These are phyloP conservation scores for Oscheius sp. DNA, from an alignment of 2,888 invertebrate genomes.

Conservation along the genomic window DNA sequence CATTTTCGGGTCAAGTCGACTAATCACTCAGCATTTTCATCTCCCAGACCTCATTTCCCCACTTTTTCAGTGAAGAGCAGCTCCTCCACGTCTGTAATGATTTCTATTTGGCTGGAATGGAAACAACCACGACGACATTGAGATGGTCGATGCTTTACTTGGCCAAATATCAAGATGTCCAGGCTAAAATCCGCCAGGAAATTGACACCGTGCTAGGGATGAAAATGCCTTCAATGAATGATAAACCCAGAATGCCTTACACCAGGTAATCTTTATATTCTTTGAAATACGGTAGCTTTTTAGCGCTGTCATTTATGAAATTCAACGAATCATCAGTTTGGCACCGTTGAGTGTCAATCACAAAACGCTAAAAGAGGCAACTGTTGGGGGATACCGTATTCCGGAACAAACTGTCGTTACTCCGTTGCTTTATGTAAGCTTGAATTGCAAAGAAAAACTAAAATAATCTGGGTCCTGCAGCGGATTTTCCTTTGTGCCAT, in stretches of 20 bases:
- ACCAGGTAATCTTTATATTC: slow-evolving; percentile 18
- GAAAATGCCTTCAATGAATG: slow-evolving; percentile 42
- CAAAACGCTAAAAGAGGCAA: slow-evolving; percentile 14
- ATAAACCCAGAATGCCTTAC: slow-evolving; percentile 45
- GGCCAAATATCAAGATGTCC: slow-evolving; percentile 53
- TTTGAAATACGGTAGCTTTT: not conserved
- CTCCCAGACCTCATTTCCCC: not conserved
- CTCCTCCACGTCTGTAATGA: slow-evolving; percentile 40
- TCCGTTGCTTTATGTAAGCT: slow-evolving; percentile 22
- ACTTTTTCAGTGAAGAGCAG: slow-evolving; percentile 19
- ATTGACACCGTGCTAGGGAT: slow-evolving; percentile 41
- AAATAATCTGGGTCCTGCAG: too few species aligned
- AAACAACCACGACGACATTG: slow-evolving; percentile 57
- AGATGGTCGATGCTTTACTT: slow-evolving; percentile 54
- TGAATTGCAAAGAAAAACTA: too few species aligned
- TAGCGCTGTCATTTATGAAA: slow-evolving; percentile 43
- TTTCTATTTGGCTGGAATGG: slow-evolving; percentile 64
- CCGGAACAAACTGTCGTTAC: slow-evolving; percentile 39
- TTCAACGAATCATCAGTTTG: slow-evolving; percentile 47
- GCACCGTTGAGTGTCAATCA: slow-evolving; percentile 40
- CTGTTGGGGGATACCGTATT: slow-evolving; percentile 15
- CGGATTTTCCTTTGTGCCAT: too few species aligned
- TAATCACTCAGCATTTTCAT: too few species aligned
- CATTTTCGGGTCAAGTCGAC: too few species aligned
- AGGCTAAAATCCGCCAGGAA: slow-evolving; percentile 49